Evolutionary conservation across 2,113 vertebrate genomes (phyloP).

Genomic region (Scolopax mira): DNA sequence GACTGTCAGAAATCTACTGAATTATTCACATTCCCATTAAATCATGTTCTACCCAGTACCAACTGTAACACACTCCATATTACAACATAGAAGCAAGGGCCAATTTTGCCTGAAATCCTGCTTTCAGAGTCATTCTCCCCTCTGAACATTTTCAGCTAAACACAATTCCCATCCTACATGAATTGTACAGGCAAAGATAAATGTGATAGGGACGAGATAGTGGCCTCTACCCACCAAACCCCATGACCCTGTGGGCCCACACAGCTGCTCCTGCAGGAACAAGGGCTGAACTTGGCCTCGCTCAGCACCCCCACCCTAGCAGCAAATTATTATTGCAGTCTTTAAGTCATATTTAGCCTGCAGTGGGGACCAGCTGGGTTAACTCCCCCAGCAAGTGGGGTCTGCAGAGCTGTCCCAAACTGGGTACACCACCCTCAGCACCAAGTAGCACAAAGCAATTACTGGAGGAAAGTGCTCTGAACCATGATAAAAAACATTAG

Average conservation of each 20-base stretch:
- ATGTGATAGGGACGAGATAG: rapidly evolving
- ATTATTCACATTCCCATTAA: background rate
- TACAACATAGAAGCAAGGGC: background rate
- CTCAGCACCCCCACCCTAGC: background rate
- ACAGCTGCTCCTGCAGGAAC: background rate
- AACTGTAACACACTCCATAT: background rate
- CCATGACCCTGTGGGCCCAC: rapidly evolving
- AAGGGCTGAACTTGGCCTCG: background rate
- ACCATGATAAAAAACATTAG: background rate
- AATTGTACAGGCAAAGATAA: background rate
- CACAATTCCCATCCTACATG: background rate
- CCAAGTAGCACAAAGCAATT: background rate
- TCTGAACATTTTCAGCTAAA: background rate
- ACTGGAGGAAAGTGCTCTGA: background rate
- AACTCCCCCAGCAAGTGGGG: background rate
- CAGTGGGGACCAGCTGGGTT: background rate
- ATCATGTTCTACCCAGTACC: background rate
- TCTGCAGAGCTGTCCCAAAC: background rate
- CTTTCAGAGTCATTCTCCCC: background rate
- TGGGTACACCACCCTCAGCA: background rate
- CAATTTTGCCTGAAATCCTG: background rate
- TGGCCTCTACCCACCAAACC: background rate
- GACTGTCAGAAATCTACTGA: background rate
- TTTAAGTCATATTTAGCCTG: background rate
- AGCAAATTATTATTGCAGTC: background rate